phyloP scores from a whole-genome alignment of 2,113 vertebrate species.

The Dryoscopus gambensis region DNA sequence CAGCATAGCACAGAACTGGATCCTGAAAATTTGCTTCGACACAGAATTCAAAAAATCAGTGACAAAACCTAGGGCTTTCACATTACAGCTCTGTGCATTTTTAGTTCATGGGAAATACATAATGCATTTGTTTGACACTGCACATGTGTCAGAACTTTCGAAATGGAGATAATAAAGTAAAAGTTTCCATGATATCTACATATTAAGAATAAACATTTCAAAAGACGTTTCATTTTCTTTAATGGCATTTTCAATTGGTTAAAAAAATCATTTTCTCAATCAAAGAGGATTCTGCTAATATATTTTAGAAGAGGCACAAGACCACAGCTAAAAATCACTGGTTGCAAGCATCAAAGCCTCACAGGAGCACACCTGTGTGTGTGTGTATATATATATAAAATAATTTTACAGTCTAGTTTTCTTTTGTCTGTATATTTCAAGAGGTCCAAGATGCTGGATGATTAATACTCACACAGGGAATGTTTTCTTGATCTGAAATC shows the following conservation, averaged over 20 bases:
- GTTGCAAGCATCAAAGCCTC: not conserved
- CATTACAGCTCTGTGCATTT: not conserved
- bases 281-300: not conserved
- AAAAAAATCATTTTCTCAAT: not conserved
- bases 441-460: not conserved
- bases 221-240: not conserved
- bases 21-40: not conserved
- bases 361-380: not conserved
- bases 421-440: not conserved
- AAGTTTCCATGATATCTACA: not conserved
- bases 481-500: not conserved
- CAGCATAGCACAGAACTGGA: not conserved
- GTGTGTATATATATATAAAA: no score
- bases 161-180: not conserved
- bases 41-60: not conserved
- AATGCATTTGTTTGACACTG: not conserved
- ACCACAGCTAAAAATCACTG: not conserved
- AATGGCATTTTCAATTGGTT: not conserved
- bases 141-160: not conserved
- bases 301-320: not conserved
- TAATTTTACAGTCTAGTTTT: not conserved
- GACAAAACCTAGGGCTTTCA: not conserved
- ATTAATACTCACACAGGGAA: not conserved
- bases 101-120: not conserved
- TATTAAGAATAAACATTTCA: not conserved